A percentile compares a stretch with the other conserved stretches of the same genome.
Evolutionary conservation across 1,140 invertebrate genomes (phyloP).

Genomic region (Oreohelix idahoensis): DNA sequence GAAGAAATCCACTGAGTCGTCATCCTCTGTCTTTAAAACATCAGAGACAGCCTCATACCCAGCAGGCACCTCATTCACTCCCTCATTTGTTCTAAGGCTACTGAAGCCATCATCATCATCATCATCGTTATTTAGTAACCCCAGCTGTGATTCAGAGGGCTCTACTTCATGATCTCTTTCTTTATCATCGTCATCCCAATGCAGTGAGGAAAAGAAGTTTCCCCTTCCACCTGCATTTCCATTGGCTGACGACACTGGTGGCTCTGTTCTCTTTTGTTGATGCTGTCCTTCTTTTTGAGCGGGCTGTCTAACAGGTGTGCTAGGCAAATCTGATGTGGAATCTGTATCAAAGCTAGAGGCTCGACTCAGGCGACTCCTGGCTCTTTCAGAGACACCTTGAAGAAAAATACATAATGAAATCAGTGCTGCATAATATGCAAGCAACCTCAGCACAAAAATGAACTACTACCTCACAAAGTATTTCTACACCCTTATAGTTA

Average conservation of each 20-base stretch:
- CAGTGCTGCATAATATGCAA: no score
- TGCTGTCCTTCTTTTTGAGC: conserved; percentile 14
- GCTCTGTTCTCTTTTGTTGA: conserved; percentile 22
- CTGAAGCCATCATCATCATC: conserved; percentile 65
- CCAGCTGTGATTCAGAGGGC: conserved; percentile 38
- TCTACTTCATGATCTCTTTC: neutral
- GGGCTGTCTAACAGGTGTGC: conserved; percentile 59
- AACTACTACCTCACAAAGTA: no score
- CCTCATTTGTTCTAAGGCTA: conserved; percentile 44
- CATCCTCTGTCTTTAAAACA: neutral
- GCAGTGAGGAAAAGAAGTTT: conserved; percentile 62
- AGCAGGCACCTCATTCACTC: conserved; percentile 29
- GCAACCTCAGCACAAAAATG: no score
- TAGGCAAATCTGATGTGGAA: conserved; percentile 55
- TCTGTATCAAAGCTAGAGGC: conserved; percentile 62
- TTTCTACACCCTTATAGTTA: no score
- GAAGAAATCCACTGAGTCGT: conserved; percentile 21
- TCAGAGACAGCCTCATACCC: conserved; percentile 26
- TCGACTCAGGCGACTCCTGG: conserved; percentile 52
- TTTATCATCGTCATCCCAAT: conserved; percentile 51
- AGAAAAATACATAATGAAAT: neutral
- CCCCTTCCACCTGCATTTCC: conserved; percentile 35
- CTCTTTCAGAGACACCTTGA: conserved; percentile 64
- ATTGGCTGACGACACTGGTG: conserved; percentile 37
- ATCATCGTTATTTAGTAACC: conserved; percentile 47